Conservation (phyloP, 2,797 vertebrate genomes). For the Dendrocincla tyrannina region DNA sequence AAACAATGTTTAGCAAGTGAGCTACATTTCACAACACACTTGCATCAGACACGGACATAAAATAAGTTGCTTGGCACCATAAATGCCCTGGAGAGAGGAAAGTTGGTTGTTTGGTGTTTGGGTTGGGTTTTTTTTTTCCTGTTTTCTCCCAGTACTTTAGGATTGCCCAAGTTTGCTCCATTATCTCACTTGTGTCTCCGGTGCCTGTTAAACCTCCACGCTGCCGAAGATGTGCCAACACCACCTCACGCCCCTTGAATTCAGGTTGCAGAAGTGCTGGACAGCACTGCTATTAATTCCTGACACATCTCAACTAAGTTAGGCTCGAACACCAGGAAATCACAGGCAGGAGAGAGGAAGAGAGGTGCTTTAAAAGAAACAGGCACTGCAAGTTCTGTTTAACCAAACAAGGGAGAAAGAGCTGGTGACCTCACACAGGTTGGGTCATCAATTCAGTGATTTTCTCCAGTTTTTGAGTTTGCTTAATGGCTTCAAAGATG, state of each 20-base stretch:
- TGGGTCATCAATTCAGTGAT: neutral
- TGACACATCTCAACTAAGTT: conserved; percentile 30
- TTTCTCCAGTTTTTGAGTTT: neutral
- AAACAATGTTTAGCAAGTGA: conserved; percentile 49
- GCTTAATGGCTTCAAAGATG: neutral
- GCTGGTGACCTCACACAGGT: neutral
- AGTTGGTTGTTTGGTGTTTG: neutral
- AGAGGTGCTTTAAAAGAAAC: neutral
- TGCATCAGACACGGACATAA: conserved; percentile 10
- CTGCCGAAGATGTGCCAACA: conserved; percentile 15
- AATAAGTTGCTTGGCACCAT: conserved; percentile 45
- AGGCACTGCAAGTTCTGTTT: neutral
- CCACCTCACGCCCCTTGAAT: neutral
- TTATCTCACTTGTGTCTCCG: conserved; percentile 56
- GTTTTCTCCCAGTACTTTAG: conserved; percentile 41
- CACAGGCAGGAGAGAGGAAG: neutral
- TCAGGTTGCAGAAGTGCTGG: conserved; percentile 59
- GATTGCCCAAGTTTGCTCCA: conserved; percentile 56
- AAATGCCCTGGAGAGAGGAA: conserved; percentile 39
- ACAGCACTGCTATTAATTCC: conserved; percentile 63
- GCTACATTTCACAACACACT: conserved; percentile 39
- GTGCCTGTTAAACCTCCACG: conserved; percentile 55
- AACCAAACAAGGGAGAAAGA: neutral
- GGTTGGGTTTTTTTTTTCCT: neutral
- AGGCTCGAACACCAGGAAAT: conserved; percentile 43